Conservation (phyloP, 2,797 vertebrate genomes). For the Eutrigla gurnardus region DNA sequence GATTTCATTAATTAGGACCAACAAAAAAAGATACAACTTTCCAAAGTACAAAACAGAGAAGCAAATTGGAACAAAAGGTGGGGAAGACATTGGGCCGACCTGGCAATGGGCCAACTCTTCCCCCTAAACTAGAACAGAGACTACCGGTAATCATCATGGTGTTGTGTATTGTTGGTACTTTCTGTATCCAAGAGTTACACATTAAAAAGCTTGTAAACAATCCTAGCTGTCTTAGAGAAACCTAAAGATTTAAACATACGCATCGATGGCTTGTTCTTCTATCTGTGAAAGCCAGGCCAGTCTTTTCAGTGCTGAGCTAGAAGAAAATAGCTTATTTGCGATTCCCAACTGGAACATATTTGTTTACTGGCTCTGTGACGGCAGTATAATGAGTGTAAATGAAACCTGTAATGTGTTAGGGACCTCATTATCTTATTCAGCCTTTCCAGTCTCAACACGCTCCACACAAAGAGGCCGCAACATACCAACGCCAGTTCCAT, state of each 20-base stretch:
- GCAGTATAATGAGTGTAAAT: slow-evolving; percentile 43
- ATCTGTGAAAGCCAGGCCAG: slow-evolving; percentile 2
- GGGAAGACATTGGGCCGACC: too few relatives aligned
- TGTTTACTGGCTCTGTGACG: slow-evolving; percentile 11
- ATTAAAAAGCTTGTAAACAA: slow-evolving; percentile 1
- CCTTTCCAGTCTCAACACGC: neutral
- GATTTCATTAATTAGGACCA: too few relatives aligned
- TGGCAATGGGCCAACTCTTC: too few relatives aligned
- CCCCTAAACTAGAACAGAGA: too few relatives aligned
- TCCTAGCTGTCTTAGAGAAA: neutral
- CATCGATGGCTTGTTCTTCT: slow-evolving; percentile 13
- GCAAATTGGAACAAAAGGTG: too few relatives aligned
- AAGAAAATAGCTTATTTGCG: slow-evolving; percentile 31
- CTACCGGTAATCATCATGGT: too few relatives aligned
- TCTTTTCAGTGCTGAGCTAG: slow-evolving; percentile 21
- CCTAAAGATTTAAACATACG: neutral
- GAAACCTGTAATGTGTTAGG: slow-evolving; percentile 11
- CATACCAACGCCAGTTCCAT: slow-evolving; percentile 2
- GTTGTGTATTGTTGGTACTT: neutral
- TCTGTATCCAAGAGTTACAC: neutral
- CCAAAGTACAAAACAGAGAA: too few relatives aligned
- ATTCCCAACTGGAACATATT: slow-evolving; percentile 30
- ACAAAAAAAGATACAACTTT: too few relatives aligned
- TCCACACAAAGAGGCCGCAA: slow-evolving; percentile 8
- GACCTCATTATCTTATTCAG: slow-evolving; percentile 6